Evolutionary conservation across 2,888 invertebrate genomes (phyloP), one percentile per base, ranked within the genome.

Genomic region (Tachina lurida): DNA sequence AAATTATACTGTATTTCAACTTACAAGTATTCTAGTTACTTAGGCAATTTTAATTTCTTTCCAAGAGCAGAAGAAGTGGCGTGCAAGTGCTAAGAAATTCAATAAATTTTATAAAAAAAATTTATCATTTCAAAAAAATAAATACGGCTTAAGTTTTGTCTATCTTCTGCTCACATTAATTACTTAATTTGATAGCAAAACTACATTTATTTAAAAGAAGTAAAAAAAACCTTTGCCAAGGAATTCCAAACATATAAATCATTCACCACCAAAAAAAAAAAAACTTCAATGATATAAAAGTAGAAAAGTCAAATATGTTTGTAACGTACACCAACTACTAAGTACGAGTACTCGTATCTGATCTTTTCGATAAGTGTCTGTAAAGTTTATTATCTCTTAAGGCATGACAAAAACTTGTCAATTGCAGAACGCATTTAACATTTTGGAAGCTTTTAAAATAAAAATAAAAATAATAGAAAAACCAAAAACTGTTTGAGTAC

Each of bases 381-480:
- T 52, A 43, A 22, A 65, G 41, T 22, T 19, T 56, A 41, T 81
- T 74, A 81, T 81, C 81, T 65, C 22, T 65, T 3, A 52, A 71
- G 47, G 52, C 76, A 83, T 83, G 76, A 76, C 76, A 76, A 43
- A 65, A 65, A 71, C 70, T 65, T 81, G 76, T 76, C 76, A 83
- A 76, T 70, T 76, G 75, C 60, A 65, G 82, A 82, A 83, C 76
- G 76, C 76, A 83, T 76, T 54, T 49, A 65, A 76, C 31, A 71
- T 71, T 71, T 77, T 62, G 52, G 70, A 31, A 52, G 56, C 19
- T 52, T 54, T 4, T 47, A 54, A 75, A 74, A n/a, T n/a, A 52
- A 2, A 22, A 47, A 22, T 0, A 47, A 2, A 63, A 4, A 3
- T 31, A n/a, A 41, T 52, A 8, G 9, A 19, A 74, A 31, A 49